phyloP scores from a whole-genome alignment of 2,888 invertebrate genomes.

The Rhingia rostrata region DNA sequence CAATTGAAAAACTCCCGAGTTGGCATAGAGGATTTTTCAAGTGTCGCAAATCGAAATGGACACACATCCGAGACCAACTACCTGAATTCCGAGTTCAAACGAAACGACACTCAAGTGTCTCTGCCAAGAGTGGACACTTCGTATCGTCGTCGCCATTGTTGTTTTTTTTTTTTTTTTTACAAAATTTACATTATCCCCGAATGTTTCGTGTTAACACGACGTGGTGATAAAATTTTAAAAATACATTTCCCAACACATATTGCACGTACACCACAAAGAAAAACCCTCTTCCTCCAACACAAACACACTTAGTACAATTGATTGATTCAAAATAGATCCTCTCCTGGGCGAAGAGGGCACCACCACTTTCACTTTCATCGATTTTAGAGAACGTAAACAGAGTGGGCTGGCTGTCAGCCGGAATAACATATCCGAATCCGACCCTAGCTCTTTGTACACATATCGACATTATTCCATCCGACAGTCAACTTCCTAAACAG shows the following conservation, averaged over 20 bases:
- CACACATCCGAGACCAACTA: no score
- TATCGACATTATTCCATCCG: slow-evolving; percentile 63
- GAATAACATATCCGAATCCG: slow-evolving; percentile 3
- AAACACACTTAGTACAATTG: slow-evolving; percentile 26
- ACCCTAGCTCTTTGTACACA: slow-evolving; percentile 14
- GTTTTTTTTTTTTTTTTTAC: neutral
- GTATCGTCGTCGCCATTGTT: no score
- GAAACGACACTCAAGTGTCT: no score
- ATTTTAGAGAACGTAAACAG: slow-evolving; percentile 51
- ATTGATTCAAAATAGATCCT: slow-evolving; percentile 59
- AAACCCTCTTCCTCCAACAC: neutral
- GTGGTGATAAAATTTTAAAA: slow-evolving; percentile 55
- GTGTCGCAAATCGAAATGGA: no score
- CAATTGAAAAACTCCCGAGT: no score
- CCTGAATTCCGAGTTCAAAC: no score
- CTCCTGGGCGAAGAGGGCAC: slow-evolving; percentile 25
- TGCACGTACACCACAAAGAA: neutral
- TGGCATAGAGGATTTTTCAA: no score
- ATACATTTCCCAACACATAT: slow-evolving; percentile 32
- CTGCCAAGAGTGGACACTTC: no score
- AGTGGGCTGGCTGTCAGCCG: slow-evolving; percentile 39
- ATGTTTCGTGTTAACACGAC: slow-evolving; percentile 15
- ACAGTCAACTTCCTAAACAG: slow-evolving; percentile 48
- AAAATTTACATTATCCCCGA: slow-evolving; percentile 5
- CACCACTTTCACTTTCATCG: slow-evolving; percentile 58